Evolutionary conservation across 2,113 vertebrate genomes (phyloP), one percentile per base, ranked within the genome.

Genomic region (Glareola pratincola): DNA sequence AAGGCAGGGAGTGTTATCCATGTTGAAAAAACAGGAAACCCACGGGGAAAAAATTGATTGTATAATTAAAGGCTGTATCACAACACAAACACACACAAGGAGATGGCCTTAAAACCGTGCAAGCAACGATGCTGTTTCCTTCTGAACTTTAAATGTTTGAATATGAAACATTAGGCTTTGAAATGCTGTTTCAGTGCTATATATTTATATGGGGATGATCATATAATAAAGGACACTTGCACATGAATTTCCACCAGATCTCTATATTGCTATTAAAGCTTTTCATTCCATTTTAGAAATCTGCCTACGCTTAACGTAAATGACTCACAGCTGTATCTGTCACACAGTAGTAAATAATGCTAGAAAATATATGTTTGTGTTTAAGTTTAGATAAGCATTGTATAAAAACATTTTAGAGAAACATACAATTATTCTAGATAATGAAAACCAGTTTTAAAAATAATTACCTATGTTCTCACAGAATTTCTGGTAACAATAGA

Each of bases 241-340:
- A 89, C 51, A 39, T 30, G 60, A 68, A 64, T 95, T 92, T 69
- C 62, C 41, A 81, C 32, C 67, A 87, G 53, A 78, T 60, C 62
- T 76, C 77, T 85, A 45, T 53, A 92, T 30, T 54, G 30, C 56
- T 85, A 72, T 91, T 87, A 82, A 79, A 95, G 76, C 69, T 85
- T 85, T 85, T 94, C 48, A 85, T 45, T 88, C 14, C 3, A 7
- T 83, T 90, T 78, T 75, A 82, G 41, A 85, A 91, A 93, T 93
- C 48, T 84, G 80, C 50, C 72, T 66, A 36, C 77, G 87, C 71
- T 83, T 95, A 67, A 88, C 78, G 51, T 79, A 92, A 95, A 96
- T 87, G 36, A 94, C 53, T 91, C 85, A 82, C 86, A 96, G 89
- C 84, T 95, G 95, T 73, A 78, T 92, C 83, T 92, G 69, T 59